Percentiles rank a stretch among this genome's conserved stretches.
These are phyloP conservation scores for Spodoptera exigua DNA, from an alignment of 2,888 invertebrate genomes.

Conservation along the genomic window DNA sequence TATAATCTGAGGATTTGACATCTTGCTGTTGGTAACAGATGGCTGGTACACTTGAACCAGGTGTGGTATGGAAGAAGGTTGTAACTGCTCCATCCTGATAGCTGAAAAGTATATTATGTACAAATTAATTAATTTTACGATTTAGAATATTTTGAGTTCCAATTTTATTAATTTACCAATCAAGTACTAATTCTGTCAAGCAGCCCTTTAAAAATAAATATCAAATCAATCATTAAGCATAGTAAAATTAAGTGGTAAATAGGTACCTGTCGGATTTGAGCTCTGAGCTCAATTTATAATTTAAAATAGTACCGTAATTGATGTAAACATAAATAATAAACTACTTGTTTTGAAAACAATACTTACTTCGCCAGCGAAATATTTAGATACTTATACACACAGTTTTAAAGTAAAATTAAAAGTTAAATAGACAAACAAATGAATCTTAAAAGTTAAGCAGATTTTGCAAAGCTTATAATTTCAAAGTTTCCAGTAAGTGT, in stretches of 20 bases:
- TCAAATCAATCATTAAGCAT: no score
- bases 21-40: constrained; percentile 62
- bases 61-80: constrained; percentile 71
- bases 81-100: constrained; percentile 78
- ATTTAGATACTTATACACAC: neutral
- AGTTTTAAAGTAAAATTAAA: no score
- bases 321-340: neutral
- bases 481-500: constrained; percentile 48
- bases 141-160: no score
- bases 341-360: no score
- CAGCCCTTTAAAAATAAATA: no score
- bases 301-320: no score
- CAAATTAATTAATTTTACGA: neutral
- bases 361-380: no score
- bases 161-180: no score
- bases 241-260: no score
- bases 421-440: neutral
- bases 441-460: neutral
- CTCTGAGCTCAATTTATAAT: no score
- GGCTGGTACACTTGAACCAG: constrained; percentile 81
- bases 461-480: neutral
- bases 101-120: constrained; percentile 39
- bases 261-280: no score
- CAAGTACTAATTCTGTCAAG: no score
- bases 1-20: constrained; percentile 73